Base-by-base conservation (phyloP, 2,888 invertebrate species). In the Drosophila mettleri region DNA sequence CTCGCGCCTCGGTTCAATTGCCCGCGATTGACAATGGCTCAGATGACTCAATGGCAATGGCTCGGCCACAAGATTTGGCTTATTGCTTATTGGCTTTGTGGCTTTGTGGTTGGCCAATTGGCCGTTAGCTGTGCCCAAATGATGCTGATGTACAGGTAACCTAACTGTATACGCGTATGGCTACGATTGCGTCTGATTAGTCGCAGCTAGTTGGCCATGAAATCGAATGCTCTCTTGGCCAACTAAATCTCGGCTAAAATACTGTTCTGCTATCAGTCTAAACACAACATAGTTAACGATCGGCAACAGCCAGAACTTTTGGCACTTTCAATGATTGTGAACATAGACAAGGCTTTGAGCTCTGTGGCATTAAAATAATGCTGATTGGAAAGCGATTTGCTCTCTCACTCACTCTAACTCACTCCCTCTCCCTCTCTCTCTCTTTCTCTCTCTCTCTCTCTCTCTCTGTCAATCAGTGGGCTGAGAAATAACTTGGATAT, bases 41-140 rank as follows among this genome's bases (percentile, higher is more conserved):
- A 65, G n/a, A n/a, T n/a, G n/a, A n/a, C n/a, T n/a, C n/a, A n/a
- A n/a, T n/a, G n/a, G n/a, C n/a, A n/a, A n/a, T n/a, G n/a, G n/a
- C 53, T 54, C 14, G 22, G 38, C 14, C 0, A 0, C 22, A 16
- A 36, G 60, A 31, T 43, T 33, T 22, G 20, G 22, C 53, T 53
- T 31, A 38, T 55, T 55, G 68, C 53, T 38, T 58, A 58, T 73
- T 73, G 59, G 52, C 22, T 36, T 63, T 73, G 74, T 39, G 60
- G 72, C 38, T 65, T 60, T 48, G 45, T 46, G 41, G 54, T 49
- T 46, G 8, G 18, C 54, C 43, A 54, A 41, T 34, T 22, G 55
- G 62, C 78, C 74, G 78, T 78, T 78, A 74, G 49, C 31, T 60
- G 38, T 31, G 41, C 69, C 74, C 45, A 68, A 74, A 60, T 74